Base-by-base conservation (phyloP, 2,888 invertebrate genomes). In the Callinectes sapidus region DNA sequence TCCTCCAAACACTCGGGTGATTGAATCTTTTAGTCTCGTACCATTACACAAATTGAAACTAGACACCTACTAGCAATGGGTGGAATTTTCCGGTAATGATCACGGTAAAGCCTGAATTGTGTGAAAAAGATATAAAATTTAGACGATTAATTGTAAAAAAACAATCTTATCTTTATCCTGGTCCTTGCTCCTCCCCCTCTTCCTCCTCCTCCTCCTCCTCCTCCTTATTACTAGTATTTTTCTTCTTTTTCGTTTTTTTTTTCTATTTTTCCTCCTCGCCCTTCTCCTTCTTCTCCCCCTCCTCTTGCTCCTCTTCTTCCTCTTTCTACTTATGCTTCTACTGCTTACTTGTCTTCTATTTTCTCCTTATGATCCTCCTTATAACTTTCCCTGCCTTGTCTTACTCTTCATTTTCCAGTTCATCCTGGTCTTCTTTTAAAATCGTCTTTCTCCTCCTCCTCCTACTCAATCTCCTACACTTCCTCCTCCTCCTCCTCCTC, bases 41-140 rank as follows among this genome's bases (percentile, higher is more conserved):
- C 71, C 71, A 71, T 71, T 71, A 71, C n/a, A 71, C 71, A 71
- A 71, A 71, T 71, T 71, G 71, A 71, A 71, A 71, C 28, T 71
- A 71, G 28, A 71, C 71, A 10, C 71, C 28, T 71, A 28, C 28
- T 48, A 48, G 48, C 48, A 48, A 10, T 71, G n/a, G 10, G 8
- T 10, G 71, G 10, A 28, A 71, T 71, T 71, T 71, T 71, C 10
- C 13, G n/a, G 71, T 71, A 71, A 28, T 28, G 71, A 71, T 71
- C n/a, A 71, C n/a, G n/a, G 28, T n/a, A 28, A 71, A 71, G 13
- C 71, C n/a, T n/a, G 71, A 71, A 71, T 71, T n/a, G 71, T 28
- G 13, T n/a, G 71, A 71, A 71, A 28, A 71, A 71, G 71, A 71
- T 71, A 6, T 10, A 28, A 28, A 10, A 71, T 23, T 23, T 28